Evolutionary conservation across 2,113 vertebrate genomes (phyloP), one percentile per base, ranked within the genome.

Genomic region (Paedocypris sp.): DNA sequence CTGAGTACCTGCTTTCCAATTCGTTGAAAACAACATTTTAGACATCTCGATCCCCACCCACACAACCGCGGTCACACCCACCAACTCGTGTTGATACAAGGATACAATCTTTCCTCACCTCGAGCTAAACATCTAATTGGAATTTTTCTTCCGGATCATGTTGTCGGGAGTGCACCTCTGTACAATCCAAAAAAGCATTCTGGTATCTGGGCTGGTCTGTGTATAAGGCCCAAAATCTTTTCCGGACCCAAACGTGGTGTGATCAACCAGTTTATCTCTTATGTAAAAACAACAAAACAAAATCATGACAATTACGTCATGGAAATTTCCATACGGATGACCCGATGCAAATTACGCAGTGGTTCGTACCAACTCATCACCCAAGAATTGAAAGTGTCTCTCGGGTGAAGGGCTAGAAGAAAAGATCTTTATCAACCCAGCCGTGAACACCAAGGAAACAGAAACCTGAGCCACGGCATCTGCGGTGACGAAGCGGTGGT

Each of bases 1-100:
- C 80, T 74, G 82, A 83, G 64, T 53, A 39, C 18, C 66, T 54
- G 58, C 20, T 12, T 43, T 51, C 6, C 47, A 66, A 69, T 68
- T 62, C 68, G 68, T 74, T 54, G 72, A 78, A 61, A 60, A 66
- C 29, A 70, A 20, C 36, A 53, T 10, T 2, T 19, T 43, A 28
- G 4, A 5, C 18, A 23, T 58, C 42, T 43, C 25, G 16, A 64
- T 32, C 4, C 69, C 42, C 12, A 28, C 22, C 26, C 16, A n/a
- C 3, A 25, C 16, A 22, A 2, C 3, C n/a, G 2, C 16, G 15
- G 5, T 3, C 42, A 36, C n/a, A 35, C 29, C 16, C 41, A 9
- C 18, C 25, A 23, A 3, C 33, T 48, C 36, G n/a, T 48, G 52
- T 73, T 76, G 72, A 72, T 60, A 67, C 58, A 19, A 23, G 46